A percentile compares a stretch with the other conserved stretches of the same genome.
phyloP scores from a whole-genome alignment of 2,888 invertebrate species.

The Lasioglossum morio region DNA sequence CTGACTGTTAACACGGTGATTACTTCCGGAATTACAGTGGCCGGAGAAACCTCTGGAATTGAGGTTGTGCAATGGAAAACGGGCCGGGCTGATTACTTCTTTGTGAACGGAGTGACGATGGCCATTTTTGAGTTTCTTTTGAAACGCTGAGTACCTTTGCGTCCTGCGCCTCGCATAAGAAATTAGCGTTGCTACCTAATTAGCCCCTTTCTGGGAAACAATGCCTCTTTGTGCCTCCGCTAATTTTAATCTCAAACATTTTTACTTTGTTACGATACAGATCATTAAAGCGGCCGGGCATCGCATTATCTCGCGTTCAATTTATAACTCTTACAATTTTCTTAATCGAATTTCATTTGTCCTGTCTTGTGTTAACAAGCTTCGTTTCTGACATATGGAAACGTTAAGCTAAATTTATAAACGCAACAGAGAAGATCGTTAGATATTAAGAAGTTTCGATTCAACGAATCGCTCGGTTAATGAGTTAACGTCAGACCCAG shows the following conservation, averaged over 20 bases:
- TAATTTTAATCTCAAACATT: slow-evolving; percentile 1
- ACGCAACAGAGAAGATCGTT: background rate
- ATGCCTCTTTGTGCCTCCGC: background rate
- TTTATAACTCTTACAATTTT: background rate
- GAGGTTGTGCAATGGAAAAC: slow-evolving; percentile 6
- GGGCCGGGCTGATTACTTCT: slow-evolving; percentile 14
- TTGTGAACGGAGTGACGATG: background rate
- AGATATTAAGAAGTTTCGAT: background rate
- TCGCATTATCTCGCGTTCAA: background rate
- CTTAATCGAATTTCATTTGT: background rate
- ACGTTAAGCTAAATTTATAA: too few species aligned
- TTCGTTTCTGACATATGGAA: too few species aligned
- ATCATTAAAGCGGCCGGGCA: background rate
- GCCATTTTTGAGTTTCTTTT: slow-evolving; percentile 11
- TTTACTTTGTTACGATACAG: background rate
- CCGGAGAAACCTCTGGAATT: background rate
- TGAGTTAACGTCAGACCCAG: background rate
- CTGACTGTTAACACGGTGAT: slow-evolving; percentile 2
- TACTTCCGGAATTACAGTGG: slow-evolving; percentile 14
- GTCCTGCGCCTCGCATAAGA: background rate
- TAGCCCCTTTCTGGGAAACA: background rate
- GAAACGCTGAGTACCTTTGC: background rate
- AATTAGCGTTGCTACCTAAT: background rate
- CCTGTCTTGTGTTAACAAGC: background rate
- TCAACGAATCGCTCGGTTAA: background rate